These are phyloP conservation scores for Mechanitis messenoides DNA, from an alignment of 2,888 invertebrate genomes.

Conservation along the genomic window DNA sequence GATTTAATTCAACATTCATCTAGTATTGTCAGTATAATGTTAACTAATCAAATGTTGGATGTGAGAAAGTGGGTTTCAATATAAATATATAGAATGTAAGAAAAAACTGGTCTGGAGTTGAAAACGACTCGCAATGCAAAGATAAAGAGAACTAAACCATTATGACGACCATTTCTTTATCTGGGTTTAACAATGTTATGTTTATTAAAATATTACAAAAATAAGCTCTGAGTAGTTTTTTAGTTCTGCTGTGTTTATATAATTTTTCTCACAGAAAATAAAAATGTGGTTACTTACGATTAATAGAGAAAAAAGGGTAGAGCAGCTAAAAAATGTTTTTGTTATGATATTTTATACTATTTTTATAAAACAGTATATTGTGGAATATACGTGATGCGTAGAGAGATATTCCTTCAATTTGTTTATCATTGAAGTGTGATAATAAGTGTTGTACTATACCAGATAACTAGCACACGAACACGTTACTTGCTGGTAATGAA, in stretches of 20 bases:
- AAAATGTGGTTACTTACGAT: too few relatives aligned
- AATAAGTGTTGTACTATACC: constrained; percentile 32
- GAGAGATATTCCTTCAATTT: constrained; percentile 9
- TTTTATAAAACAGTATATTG: neutral
- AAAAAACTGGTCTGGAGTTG: neutral
- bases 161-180: too few relatives aligned
- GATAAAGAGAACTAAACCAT: too few relatives aligned
- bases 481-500: constrained; percentile 30
- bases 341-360: too few relatives aligned
- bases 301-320: too few relatives aligned
- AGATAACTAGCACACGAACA: constrained; percentile 34
- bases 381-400: neutral
- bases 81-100: neutral
- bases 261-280: too few relatives aligned
- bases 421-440: constrained; percentile 35
- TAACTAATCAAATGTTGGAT: neutral
- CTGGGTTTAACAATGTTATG: too few relatives aligned
- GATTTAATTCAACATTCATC: neutral
- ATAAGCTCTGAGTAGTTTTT: too few relatives aligned
- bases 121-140: neutral
- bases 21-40: neutral
- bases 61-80: neutral
- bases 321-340: neutral
- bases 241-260: too few relatives aligned
- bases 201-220: too few relatives aligned